These are phyloP conservation scores for Euura lappo DNA, from an alignment of 1,140 invertebrate species.

Conservation along the genomic window DNA sequence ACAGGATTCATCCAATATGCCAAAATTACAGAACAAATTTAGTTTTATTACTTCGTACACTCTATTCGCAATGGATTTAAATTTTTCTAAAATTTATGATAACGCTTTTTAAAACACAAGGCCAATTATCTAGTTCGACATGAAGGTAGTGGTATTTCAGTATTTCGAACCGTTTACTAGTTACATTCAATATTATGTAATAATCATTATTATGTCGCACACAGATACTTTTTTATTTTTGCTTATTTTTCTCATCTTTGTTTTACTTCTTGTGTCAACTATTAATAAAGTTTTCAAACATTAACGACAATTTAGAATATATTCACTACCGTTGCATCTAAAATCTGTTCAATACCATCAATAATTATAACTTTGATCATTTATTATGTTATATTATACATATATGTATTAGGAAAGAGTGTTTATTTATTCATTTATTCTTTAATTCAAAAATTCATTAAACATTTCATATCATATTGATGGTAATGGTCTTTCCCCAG, in stretches of 20 bases:
- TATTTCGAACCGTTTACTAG: background rate
- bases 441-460: background rate
- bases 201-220: constrained; percentile 4
- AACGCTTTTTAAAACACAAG: background rate
- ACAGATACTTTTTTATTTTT: background rate
- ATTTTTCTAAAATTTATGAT: background rate
- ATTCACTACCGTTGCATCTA: constrained; percentile 8
- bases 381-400: constrained; percentile 16
- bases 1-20: background rate
- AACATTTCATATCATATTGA: background rate
- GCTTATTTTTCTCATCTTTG: no score
- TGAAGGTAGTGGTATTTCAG: background rate
- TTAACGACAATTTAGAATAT: constrained; percentile 44
- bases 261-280: constrained; percentile 1
- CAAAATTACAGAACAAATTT: background rate
- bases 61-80: background rate
- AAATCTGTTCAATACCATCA: constrained; percentile 11
- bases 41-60: background rate
- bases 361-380: constrained; percentile 9
- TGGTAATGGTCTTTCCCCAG: background rate
- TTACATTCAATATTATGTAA: background rate
- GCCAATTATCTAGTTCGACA: background rate
- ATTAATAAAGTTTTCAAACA: constrained; percentile 55
- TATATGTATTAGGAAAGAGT: constrained; percentile 21
- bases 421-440: constrained; percentile 7